Evolutionary conservation across 2,797 vertebrate genomes (phyloP).

Genomic region (Spea hammondii): DNA sequence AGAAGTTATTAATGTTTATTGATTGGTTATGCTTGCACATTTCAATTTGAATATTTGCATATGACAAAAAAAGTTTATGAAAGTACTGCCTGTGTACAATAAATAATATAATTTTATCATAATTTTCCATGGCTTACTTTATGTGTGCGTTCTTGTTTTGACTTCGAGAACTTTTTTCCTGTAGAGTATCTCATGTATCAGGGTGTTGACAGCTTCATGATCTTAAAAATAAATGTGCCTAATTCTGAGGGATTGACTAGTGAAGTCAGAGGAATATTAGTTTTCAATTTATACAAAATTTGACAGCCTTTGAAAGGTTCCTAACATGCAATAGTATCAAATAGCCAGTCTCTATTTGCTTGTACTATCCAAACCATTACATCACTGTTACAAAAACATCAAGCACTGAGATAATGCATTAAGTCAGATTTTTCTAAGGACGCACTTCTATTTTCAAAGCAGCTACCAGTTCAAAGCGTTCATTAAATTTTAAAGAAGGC

Average conservation of each 20-base stretch:
- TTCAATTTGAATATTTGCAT: no score
- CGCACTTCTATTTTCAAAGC: not conserved
- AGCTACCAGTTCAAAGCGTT: not conserved
- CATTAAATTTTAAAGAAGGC: not conserved
- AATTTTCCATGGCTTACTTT: no score
- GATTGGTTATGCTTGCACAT: no score
- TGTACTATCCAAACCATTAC: constrained; percentile 4
- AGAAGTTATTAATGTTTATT: no score
- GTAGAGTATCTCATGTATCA: not conserved
- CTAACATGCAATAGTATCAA: constrained; percentile 4
- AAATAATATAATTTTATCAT: no score
- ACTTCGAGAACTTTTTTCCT: no score
- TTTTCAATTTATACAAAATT: constrained; percentile 14
- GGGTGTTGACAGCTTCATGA: not conserved
- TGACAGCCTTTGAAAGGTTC: not conserved
- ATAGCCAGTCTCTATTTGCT: constrained; percentile 10
- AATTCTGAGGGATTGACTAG: not conserved
- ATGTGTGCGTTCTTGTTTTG: no score
- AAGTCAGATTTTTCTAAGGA: not conserved
- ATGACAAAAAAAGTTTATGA: no score
- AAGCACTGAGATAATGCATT: constrained; percentile 14
- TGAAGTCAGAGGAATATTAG: constrained; percentile 8
- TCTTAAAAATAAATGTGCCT: no score
- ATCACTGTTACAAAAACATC: not conserved
- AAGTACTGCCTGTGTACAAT: no score